phyloP scores from a whole-genome alignment of 2,113 vertebrate species.

The Callithrix jacchus region DNA sequence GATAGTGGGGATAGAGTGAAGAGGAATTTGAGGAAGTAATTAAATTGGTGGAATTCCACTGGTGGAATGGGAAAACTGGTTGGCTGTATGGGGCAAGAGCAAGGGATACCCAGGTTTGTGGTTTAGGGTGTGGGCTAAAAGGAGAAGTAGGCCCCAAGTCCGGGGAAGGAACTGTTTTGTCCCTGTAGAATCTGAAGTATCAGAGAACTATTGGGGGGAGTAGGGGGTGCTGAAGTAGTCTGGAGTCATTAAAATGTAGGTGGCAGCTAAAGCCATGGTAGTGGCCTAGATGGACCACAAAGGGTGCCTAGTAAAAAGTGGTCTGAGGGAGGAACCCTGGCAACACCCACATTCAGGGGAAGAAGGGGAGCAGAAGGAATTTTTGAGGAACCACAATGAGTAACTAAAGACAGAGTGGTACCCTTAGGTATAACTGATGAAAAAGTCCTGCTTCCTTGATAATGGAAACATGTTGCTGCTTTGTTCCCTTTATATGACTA shows the following conservation, averaged over 20 bases:
- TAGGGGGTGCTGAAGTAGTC: background rate
- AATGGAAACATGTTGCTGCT: constrained; percentile 12
- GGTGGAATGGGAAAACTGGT: background rate
- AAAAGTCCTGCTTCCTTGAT: background rate
- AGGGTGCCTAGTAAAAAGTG: background rate
- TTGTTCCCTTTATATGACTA: background rate
- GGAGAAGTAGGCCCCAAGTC: background rate
- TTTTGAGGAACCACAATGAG: background rate
- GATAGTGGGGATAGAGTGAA: background rate
- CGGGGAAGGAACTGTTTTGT: background rate
- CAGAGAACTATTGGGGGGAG: background rate
- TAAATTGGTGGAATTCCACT: background rate
- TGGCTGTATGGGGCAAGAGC: background rate
- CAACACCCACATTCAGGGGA: background rate
- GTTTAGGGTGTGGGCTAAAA: background rate
- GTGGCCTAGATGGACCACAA: background rate
- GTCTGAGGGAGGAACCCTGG: background rate
- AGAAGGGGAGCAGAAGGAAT: background rate
- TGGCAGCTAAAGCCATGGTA: background rate
- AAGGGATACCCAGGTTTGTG: background rate
- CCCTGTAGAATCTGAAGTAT: background rate
- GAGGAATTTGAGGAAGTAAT: background rate
- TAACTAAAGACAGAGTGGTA: background rate
- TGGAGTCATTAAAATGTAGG: background rate
- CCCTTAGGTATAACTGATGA: background rate